Evolutionary conservation across 2,888 invertebrate species (phyloP).

Genomic region (Melolontha melolontha): DNA sequence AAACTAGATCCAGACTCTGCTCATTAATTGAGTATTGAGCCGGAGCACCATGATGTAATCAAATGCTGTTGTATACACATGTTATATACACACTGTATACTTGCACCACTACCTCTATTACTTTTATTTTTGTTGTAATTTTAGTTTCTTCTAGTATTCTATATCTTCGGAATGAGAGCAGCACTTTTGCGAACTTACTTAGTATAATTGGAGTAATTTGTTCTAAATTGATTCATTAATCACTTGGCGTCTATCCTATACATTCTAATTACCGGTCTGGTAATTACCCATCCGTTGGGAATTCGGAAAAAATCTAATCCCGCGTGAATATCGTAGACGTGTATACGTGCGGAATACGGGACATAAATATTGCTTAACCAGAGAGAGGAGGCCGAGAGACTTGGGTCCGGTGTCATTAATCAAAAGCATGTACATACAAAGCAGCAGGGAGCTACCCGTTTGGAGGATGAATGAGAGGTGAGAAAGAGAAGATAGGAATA

Average conservation of each 20-base stretch:
- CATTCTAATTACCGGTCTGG: constrained; percentile 7
- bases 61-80: too few relatives aligned
- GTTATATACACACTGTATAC: too few relatives aligned
- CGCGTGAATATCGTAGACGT: not conserved
- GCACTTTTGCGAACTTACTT: not conserved
- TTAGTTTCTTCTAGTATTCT: not conserved
- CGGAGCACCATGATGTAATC: too few relatives aligned
- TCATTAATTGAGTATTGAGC: too few relatives aligned
- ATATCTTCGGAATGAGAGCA: not conserved
- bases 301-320: constrained; percentile 23
- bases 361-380: constrained; percentile 33
- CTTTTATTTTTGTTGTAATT: too few relatives aligned
- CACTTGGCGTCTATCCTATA: not conserved
- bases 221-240: constrained; percentile 24
- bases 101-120: too few relatives aligned
- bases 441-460: constrained; percentile 28
- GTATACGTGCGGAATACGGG: not conserved
- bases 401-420: constrained; percentile 15
- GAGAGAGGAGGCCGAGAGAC: constrained; percentile 18
- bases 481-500: constrained; percentile 13
- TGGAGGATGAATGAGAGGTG: constrained; percentile 4
- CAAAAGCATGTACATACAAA: constrained; percentile 20
- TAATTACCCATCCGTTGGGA: constrained; percentile 26
- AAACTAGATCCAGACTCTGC: too few relatives aligned
- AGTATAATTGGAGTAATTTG: constrained; percentile 18